Percentiles rank a stretch among this genome's conserved stretches.
These are phyloP conservation scores for Leptinotarsa rubiginosa DNA, from an alignment of 2,888 invertebrate genomes.

Conservation along the genomic window DNA sequence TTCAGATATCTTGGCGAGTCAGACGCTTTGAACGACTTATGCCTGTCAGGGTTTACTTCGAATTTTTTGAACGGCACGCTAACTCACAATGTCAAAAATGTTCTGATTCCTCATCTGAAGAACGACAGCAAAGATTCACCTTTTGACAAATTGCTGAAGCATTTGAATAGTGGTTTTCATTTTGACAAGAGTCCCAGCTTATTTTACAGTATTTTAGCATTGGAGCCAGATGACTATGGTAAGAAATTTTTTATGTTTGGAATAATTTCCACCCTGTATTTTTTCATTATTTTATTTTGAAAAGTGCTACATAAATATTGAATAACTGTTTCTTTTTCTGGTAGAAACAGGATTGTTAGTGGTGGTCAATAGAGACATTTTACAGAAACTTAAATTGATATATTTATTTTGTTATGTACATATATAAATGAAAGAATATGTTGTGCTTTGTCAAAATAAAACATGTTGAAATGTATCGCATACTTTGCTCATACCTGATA, in stretches of 20 bases:
- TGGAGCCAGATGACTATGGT: slow-evolving; percentile 78
- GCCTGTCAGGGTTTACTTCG: slow-evolving; percentile 72
- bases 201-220: slow-evolving; percentile 75
- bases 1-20: slow-evolving; percentile 70
- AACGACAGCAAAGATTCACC: slow-evolving; percentile 62
- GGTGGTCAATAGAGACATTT: too few species aligned
- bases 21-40: slow-evolving; percentile 67
- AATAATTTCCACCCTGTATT: too few species aligned
- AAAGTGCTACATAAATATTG: too few species aligned
- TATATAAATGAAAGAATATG: too few species aligned
- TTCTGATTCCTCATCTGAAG: slow-evolving; percentile 77
- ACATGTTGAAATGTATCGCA: too few species aligned
- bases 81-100: slow-evolving; percentile 76
- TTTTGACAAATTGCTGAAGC: slow-evolving; percentile 65
- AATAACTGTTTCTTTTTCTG: too few species aligned
- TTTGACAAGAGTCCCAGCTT: slow-evolving; percentile 70
- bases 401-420: too few species aligned
- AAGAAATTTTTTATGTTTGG: slow-evolving; percentile 57
- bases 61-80: slow-evolving; percentile 77
- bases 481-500: too few species aligned
- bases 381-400: too few species aligned
- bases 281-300: too few species aligned
- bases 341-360: too few species aligned
- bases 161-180: slow-evolving; percentile 59
- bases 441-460: too few species aligned